Conservation (phyloP, 2,888 invertebrate genomes). For the Cyaniris semiargus region DNA sequence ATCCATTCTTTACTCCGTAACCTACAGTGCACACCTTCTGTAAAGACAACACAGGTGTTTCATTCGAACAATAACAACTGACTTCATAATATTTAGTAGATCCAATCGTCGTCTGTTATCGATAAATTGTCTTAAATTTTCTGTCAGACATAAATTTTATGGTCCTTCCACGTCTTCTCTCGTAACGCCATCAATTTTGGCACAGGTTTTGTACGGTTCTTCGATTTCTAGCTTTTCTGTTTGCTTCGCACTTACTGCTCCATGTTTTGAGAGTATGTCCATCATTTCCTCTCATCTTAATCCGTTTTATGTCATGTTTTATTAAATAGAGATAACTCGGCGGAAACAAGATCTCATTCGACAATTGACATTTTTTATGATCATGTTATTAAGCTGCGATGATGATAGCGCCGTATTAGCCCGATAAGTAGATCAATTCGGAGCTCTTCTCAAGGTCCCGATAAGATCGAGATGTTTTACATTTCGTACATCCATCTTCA, state of each 20-base stretch:
- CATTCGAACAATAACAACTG: conserved; percentile 12
- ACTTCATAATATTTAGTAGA: background rate
- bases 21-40: background rate
- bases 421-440: conserved; percentile 64
- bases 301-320: background rate
- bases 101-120: background rate
- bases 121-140: background rate
- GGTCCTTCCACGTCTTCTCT: background rate
- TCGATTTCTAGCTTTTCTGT: background rate
- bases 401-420: conserved; percentile 56
- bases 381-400: conserved; percentile 42
- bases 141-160: background rate
- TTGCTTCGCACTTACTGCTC: background rate
- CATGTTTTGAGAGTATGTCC: background rate
- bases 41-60: conserved; percentile 29
- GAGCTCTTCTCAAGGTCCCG: conserved; percentile 66
- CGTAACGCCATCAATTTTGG: background rate
- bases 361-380: conserved; percentile 7
- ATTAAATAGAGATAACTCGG: background rate
- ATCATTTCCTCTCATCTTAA: background rate
- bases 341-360: background rate
- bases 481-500: conserved; percentile 22
- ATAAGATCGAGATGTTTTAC: conserved; percentile 50
- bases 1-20: conserved; percentile 12
- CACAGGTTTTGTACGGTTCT: background rate